These are phyloP conservation scores for Apeltes quadracus DNA, from an alignment of 2,113 vertebrate genomes.

Conservation along the genomic window DNA sequence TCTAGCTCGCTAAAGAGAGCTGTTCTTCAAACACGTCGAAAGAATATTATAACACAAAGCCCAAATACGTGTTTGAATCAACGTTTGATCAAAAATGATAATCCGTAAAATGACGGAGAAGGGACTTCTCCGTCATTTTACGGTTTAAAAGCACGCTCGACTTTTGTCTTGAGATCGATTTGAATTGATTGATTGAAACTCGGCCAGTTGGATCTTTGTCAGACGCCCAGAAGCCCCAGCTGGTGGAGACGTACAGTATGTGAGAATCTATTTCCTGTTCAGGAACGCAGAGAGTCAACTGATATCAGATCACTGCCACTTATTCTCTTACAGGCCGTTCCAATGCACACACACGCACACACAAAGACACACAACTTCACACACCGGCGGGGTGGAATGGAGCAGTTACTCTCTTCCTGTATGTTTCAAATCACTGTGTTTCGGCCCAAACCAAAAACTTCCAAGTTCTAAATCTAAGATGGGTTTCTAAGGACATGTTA, in stretches of 20 bases:
- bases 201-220: not conserved
- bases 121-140: too few species aligned
- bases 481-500: too few species aligned
- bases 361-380: slow-evolving; percentile 1
- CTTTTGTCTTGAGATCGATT: too few species aligned
- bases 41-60: not conserved
- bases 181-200: not conserved
- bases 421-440: slow-evolving; percentile 7
- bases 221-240: slow-evolving; percentile 12
- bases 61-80: not conserved
- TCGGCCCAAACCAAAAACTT: not conserved
- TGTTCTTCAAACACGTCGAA: not conserved
- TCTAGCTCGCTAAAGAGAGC: not conserved
- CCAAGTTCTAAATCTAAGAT: too few species aligned
- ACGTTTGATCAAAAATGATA: too few species aligned
- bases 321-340: slow-evolving; percentile 21
- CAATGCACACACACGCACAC: slow-evolving; percentile 7
- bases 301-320: slow-evolving; percentile 43
- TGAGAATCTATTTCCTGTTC: slow-evolving; percentile 24
- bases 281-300: slow-evolving; percentile 46
- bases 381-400: not conserved
- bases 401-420: not conserved
- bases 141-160: not conserved
- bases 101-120: too few species aligned
- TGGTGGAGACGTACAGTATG: slow-evolving; percentile 44